Evolutionary conservation across 2,797 vertebrate species (phyloP).

Genomic region (Hirundo rustica): DNA sequence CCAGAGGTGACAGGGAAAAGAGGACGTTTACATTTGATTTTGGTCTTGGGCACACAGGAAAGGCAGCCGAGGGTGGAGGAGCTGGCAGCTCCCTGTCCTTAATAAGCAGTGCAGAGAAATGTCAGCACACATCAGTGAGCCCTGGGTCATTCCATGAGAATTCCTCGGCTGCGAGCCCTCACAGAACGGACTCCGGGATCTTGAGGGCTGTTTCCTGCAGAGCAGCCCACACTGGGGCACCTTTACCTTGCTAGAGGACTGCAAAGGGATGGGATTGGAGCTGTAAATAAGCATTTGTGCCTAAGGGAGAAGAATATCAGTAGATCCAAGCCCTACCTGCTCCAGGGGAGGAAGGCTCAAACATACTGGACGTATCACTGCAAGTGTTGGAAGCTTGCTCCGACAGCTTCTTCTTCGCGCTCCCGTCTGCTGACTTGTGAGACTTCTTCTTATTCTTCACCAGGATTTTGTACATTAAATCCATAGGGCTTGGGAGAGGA

Average conservation of each 20-base stretch:
- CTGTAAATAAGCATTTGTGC: neutral
- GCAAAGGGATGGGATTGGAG: neutral
- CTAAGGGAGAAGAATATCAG: neutral
- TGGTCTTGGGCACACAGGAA: neutral
- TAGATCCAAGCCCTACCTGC: slow-evolving; percentile 78
- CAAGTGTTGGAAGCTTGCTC: slow-evolving; percentile 93
- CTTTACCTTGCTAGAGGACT: neutral
- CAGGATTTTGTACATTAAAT: slow-evolving; percentile 96
- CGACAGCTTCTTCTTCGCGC: slow-evolving; percentile 91
- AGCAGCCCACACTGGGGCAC: neutral
- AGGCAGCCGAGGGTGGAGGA: neutral
- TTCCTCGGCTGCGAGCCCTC: fast-evolving
- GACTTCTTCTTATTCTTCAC: slow-evolving; percentile 99
- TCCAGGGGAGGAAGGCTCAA: slow-evolving; percentile 92
- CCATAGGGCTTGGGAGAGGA: slow-evolving; percentile 92
- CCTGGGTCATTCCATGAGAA: neutral
- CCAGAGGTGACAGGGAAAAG: neutral
- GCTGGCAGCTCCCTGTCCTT: neutral
- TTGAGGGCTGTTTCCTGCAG: fast-evolving
- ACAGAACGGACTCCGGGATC: neutral
- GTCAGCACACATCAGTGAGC: neutral
- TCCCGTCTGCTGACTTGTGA: slow-evolving; percentile 86
- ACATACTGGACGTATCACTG: slow-evolving; percentile 92
- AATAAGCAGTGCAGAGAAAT: neutral
- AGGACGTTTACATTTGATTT: neutral